Conservation (phyloP, 1,140 invertebrate genomes). For the Leguminivora glycinivorella region DNA sequence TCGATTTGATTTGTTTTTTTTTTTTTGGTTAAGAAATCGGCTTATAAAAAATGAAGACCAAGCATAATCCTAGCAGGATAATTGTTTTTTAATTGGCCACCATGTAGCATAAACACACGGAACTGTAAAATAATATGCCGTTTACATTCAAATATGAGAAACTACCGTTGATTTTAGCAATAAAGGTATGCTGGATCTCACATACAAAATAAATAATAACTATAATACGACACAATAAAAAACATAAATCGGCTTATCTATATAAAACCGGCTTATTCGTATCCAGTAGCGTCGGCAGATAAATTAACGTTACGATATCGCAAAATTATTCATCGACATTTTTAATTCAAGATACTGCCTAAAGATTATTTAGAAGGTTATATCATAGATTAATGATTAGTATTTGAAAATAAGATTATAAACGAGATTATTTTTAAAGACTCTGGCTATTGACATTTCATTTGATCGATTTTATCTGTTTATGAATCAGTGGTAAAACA, state of each 20-base stretch:
- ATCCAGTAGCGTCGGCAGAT: slow-evolving; percentile 55
- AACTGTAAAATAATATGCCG: slow-evolving; percentile 36
- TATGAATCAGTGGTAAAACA: too few species aligned
- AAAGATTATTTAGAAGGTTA: not conserved
- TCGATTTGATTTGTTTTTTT: not conserved
- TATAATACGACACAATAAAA: slow-evolving; percentile 63
- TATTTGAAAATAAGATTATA: not conserved
- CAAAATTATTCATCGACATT: not conserved
- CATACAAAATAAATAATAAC: slow-evolving; percentile 52
- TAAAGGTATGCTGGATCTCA: slow-evolving; percentile 48
- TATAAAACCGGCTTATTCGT: slow-evolving; percentile 72
- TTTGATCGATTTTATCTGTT: not conserved
- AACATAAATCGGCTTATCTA: slow-evolving; percentile 76
- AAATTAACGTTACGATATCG: slow-evolving; percentile 28
- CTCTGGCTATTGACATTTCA: not conserved
- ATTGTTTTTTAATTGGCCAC: slow-evolving; percentile 43
- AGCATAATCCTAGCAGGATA: slow-evolving; percentile 37
- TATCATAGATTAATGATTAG: not conserved
- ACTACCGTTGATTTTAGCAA: slow-evolving; percentile 53
- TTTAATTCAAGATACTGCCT: not conserved
- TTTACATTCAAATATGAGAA: slow-evolving; percentile 43
- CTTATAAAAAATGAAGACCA: not conserved
- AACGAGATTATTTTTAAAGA: not conserved
- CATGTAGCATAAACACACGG: slow-evolving; percentile 33
- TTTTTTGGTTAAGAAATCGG: not conserved